Evolutionary conservation across 1,140 invertebrate species (phyloP).

Genomic region (Heliconius hewitsoni): DNA sequence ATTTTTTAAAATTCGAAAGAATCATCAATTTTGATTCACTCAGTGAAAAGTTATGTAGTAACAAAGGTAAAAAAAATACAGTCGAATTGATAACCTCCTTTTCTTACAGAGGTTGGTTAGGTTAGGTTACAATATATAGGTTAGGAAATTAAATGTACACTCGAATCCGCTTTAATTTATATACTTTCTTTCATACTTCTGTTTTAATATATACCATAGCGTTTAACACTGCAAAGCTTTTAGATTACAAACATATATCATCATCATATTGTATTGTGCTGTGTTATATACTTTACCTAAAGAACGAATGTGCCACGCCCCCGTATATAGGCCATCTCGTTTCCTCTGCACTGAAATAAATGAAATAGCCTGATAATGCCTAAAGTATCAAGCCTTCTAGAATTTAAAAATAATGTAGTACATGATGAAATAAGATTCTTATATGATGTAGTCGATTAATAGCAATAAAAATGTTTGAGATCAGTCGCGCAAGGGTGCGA

Average conservation of each 20-base stretch:
- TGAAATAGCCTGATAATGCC: slow-evolving; percentile 26
- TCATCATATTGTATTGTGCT: slow-evolving; percentile 9
- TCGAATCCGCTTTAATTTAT: no score
- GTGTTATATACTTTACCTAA: slow-evolving; percentile 29
- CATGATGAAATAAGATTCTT: neutral
- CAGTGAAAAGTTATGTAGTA: no score
- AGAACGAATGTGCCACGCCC: slow-evolving; percentile 32
- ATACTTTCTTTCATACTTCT: no score
- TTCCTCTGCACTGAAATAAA: slow-evolving; percentile 29
- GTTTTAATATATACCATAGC: neutral
- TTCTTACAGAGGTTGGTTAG: no score
- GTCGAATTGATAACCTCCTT: no score
- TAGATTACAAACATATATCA: neutral
- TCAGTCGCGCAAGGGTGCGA: no score
- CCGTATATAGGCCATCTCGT: slow-evolving; percentile 36
- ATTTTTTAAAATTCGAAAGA: no score
- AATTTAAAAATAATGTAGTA: neutral
- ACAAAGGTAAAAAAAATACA: no score
- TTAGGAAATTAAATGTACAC: no score
- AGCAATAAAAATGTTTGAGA: no score
- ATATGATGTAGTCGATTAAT: neutral
- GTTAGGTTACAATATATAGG: no score
- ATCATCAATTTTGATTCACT: no score
- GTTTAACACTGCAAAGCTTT: neutral
- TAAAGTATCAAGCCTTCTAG: slow-evolving; percentile 12